Evolutionary conservation across 2,797 vertebrate genomes (phyloP), one percentile per base, ranked within the genome.

Genomic region (Rhodeus uyekii): DNA sequence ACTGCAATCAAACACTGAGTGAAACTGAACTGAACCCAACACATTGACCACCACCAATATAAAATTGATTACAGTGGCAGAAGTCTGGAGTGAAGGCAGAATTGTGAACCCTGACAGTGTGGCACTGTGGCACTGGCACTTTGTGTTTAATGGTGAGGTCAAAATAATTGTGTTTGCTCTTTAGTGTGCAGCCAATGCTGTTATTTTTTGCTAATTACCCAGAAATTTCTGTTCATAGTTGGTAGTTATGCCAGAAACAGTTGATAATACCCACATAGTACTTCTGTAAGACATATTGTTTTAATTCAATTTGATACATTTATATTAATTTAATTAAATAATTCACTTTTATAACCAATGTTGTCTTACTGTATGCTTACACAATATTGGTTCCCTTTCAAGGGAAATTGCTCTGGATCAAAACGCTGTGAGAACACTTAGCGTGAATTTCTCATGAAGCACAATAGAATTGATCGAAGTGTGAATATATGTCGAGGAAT

Each of bases 21-120:
- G 48, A 79, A 79, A 74, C 69, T 27, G n/a, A n/a, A n/a, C n/a
- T n/a, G n/a, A n/a, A n/a, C n/a, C 67, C 2, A n/a, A 58, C 48
- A 73, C 29, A 38, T 12, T 55, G 5, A 73, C 22, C 63, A 42
- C 22, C 36, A 68, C 64, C 63, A 55, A 32, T 46, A 22, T 24
- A 61, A 72, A 58, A 72, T 2, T 18, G 24, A 53, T 58, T 71
- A 60, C 18, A n/a, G n/a, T 14, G 29, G 10, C 67, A 71, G 10
- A 80, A 60, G 13, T 32, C 19, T 46, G 18, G 22, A 48, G 60
- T 32, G 39, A 46, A 18, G 16, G 32, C 34, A 39, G 36, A 39
- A 60, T 7, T 53, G 16, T 18, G 50, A 58, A 53, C 14, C n/a
- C 14, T 60, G 58, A 77, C 27, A 58, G 53, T 9, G 4, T 76